Conservation (phyloP, 2,113 vertebrate species). For the Heloderma charlesbogerti region DNA sequence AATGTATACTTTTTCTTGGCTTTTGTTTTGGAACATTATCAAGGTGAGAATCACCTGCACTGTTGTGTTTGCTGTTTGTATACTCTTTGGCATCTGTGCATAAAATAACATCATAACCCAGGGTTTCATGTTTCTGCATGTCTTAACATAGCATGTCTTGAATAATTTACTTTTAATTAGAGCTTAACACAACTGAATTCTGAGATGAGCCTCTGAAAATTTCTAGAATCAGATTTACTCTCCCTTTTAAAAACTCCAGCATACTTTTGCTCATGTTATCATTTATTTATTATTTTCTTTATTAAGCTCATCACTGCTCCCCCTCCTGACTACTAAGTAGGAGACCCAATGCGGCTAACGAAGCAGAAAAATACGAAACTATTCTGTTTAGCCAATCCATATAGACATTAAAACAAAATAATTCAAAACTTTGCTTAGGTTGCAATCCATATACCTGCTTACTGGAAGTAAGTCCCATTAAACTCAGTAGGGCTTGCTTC, state of each 20-base stretch:
- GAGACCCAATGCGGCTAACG: too few species aligned
- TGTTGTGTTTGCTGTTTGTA: neutral
- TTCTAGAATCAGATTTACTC: neutral
- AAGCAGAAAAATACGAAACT: neutral
- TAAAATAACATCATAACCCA: accelerated
- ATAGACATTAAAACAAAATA: neutral
- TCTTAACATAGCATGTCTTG: neutral
- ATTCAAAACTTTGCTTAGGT: neutral
- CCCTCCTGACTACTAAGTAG: neutral
- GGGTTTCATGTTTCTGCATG: accelerated
- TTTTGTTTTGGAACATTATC: neutral
- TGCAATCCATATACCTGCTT: neutral
- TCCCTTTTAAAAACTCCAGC: neutral
- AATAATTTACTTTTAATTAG: neutral
- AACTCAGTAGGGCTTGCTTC: neutral
- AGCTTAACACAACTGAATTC: conserved; percentile 11
- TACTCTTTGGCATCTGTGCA: neutral
- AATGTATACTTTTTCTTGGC: neutral
- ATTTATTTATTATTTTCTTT: conserved; percentile 8
- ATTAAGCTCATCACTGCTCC: neutral
- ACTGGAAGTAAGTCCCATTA: neutral
- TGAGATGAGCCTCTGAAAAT: neutral
- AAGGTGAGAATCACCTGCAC: neutral
- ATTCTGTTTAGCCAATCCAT: neutral
- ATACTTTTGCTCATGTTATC: neutral